Conservation (phyloP, 2,888 invertebrate genomes). For the Macrosiphum euphorbiae region DNA sequence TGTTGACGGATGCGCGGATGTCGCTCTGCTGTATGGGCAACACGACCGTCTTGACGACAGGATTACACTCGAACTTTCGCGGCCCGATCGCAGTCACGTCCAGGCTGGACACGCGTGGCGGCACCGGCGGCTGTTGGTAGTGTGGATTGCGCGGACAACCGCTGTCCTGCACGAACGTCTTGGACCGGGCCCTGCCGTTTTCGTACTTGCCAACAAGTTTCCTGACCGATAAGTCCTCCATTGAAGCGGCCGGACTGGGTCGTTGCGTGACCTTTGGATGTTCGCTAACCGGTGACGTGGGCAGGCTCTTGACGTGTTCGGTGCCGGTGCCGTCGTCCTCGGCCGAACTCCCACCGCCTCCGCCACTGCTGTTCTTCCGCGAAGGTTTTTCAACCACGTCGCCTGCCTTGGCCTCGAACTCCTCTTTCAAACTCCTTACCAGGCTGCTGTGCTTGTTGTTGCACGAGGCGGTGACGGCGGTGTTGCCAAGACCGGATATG, state of each 20-base stretch:
- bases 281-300: conserved; percentile 77
- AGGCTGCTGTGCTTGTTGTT: conserved; percentile 73
- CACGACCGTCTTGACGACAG: conserved; percentile 76
- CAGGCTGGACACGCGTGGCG: conserved; percentile 70
- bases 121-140: conserved; percentile 69
- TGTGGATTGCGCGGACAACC: conserved; percentile 68
- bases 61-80: conserved; percentile 71
- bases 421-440: conserved; percentile 88
- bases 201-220: conserved; percentile 84
- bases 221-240: conserved; percentile 81
- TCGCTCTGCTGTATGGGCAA: conserved; percentile 63
- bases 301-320: conserved; percentile 73
- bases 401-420: conserved; percentile 84
- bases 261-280: conserved; percentile 69
- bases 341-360: neutral
- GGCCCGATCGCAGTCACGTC: conserved; percentile 66
- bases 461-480: conserved; percentile 66
- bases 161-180: conserved; percentile 67
- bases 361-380: conserved; percentile 4
- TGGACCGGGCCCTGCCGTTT: conserved; percentile 68
- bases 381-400: conserved; percentile 22
- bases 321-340: neutral
- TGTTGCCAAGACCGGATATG: conserved; percentile 67
- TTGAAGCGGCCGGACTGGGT: conserved; percentile 69
- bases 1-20: conserved; percentile 61